These are phyloP conservation scores for Philaethria dido DNA, from an alignment of 2,888 invertebrate genomes.

Conservation along the genomic window DNA sequence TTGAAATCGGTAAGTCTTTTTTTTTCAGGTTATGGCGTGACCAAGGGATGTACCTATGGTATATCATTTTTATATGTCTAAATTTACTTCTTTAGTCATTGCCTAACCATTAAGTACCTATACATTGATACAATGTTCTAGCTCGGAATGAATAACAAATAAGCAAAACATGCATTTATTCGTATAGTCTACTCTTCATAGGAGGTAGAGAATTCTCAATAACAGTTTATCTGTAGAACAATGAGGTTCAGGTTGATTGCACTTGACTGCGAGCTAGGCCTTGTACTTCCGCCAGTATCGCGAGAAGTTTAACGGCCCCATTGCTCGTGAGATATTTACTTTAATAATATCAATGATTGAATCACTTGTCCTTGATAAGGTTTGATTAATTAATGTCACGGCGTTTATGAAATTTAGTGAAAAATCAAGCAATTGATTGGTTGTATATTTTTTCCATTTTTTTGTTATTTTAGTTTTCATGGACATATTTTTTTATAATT, in stretches of 20 bases:
- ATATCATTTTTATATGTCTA: too few relatives aligned
- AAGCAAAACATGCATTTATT: conserved; percentile 44
- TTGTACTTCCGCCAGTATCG: conserved; percentile 66
- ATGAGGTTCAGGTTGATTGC: conserved; percentile 78
- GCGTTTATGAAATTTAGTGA: not conserved
- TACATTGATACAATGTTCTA: not conserved
- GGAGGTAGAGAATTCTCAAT: conserved; percentile 49
- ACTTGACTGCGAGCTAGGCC: conserved; percentile 65
- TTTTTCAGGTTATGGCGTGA: too few relatives aligned
- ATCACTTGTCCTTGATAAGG: conserved; percentile 4
- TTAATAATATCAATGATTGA: conserved; percentile 12
- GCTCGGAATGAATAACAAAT: conserved; percentile 33
- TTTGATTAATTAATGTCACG: conserved; percentile 1
- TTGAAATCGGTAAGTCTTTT: too few relatives aligned
- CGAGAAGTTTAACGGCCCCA: conserved; percentile 52
- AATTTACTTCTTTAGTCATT: not conserved
- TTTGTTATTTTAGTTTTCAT: not conserved
- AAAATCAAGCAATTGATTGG: not conserved
- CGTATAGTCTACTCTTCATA: conserved; percentile 39
- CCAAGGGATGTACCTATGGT: too few relatives aligned
- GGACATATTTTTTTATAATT: not conserved
- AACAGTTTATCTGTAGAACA: conserved; percentile 58
- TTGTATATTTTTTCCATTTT: not conserved
- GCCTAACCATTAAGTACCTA: not conserved
- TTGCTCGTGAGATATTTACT: conserved; percentile 50